These are phyloP conservation scores for Crypturellus undulatus DNA, from an alignment of 2,113 vertebrate genomes.

Conservation along the genomic window DNA sequence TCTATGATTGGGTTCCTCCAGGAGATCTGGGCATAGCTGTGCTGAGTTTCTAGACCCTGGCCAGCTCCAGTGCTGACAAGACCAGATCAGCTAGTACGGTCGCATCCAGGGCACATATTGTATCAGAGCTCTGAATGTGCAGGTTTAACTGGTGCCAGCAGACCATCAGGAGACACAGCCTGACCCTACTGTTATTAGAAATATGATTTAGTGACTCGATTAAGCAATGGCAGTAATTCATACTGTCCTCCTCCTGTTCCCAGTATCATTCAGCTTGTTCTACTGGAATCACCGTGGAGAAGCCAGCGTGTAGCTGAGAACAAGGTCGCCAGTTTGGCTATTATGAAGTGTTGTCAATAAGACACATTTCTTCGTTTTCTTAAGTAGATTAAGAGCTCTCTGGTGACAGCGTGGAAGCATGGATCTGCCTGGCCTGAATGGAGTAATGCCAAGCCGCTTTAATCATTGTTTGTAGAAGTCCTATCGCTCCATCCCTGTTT, in stretches of 20 bases:
- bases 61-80: neutral
- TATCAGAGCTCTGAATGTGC: neutral
- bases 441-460: neutral
- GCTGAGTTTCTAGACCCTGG: neutral
- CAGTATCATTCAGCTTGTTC: neutral
- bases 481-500: constrained; percentile 40
- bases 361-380: neutral
- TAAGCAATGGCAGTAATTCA: neutral
- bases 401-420: neutral
- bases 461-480: neutral
- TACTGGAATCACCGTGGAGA: neutral
- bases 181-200: neutral
- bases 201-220: neutral
- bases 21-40: neutral
- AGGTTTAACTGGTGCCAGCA: neutral
- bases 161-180: neutral
- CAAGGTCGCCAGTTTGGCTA: neutral
- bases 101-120: rapidly evolving
- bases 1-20: neutral
- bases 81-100: rapidly evolving
- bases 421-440: neutral
- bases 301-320: neutral
- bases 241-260: neutral
- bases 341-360: neutral
- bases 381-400: neutral